Base-by-base conservation (phyloP, 2,888 invertebrate species). In the Mycalesis mineus region DNA sequence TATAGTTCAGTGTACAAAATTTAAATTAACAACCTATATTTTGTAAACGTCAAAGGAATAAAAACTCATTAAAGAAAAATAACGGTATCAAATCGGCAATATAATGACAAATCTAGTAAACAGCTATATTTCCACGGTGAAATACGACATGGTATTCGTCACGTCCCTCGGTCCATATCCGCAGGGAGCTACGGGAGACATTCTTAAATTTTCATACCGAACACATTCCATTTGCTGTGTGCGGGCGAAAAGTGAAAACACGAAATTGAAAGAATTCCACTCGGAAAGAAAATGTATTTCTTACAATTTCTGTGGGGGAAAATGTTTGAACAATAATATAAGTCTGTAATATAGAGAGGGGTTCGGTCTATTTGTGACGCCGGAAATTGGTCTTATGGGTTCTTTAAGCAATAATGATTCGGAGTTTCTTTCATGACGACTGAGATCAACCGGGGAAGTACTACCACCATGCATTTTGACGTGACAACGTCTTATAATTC, bases 151-250 rank as follows among this genome's bases (percentile, higher is more conserved):
- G 50, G 60, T 62, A 81, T 82, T 79, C 77, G 77, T 84, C 83
- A 84, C 80, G 78, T 75, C 62, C 70, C 69, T 66, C 75, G 73
- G 75, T 74, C 61, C 75, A 77, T 78, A 82, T 80, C 84, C 82
- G 70, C 62, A 65, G 84, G 81, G 84, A 84, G 70, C 60, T 62
- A 68, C 71, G 71, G 69, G 75, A 73, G 78, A 80, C 75, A 75
- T 79, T 77, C 84, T 83, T 83, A 84, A 82, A 84, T 85, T 84
- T 85, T 84, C 82, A 84, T 82, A 80, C 77, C 69, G 65, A 69
- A 72, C 68, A 71, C 68, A 70, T 72, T 69, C 71, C 69, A 63
- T 68, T 74, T 59, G 61, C 55, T 49, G 48, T 44, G 72, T 61
- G 65, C 64, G 71, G 64, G 66, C 66, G 71, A 73, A 77, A 82